These are phyloP conservation scores for Sphaerophoria taeniata DNA, from an alignment of 2,888 invertebrate genomes.

Conservation along the genomic window DNA sequence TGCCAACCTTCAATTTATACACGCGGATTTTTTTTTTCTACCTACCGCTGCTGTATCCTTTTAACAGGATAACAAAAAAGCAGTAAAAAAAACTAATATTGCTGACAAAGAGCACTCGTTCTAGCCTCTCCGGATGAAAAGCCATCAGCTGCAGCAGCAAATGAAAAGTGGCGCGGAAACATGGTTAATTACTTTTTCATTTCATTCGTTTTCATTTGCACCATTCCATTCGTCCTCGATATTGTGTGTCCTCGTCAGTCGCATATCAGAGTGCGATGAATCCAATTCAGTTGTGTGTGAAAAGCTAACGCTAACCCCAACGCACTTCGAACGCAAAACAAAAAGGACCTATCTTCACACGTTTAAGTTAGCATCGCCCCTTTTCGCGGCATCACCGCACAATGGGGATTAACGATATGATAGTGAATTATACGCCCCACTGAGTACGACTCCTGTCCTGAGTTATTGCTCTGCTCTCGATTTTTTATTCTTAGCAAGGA, in stretches of 20 bases:
- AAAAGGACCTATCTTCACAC: conserved; percentile 55
- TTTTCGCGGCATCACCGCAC: conserved; percentile 9
- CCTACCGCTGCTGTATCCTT: not conserved
- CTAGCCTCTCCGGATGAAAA: not conserved
- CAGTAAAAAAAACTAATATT: conserved; percentile 45
- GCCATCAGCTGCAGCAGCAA: not conserved
- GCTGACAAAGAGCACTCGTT: conserved; percentile 1
- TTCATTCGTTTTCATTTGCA: conserved; percentile 67
- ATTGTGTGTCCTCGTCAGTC: conserved; percentile 1
- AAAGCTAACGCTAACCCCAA: not conserved
- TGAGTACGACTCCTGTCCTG: not conserved
- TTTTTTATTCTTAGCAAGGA: not conserved
- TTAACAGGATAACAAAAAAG: not conserved
- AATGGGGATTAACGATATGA: conserved; percentile 64
- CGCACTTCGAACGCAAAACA: conserved; percentile 6
- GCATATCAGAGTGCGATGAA: conserved; percentile 23
- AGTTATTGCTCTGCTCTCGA: not conserved
- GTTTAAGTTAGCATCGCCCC: conserved; percentile 21
- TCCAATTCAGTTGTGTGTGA: not conserved
- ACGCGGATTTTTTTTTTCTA: not conserved
- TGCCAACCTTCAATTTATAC: conserved; percentile 37
- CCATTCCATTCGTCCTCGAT: too few relatives aligned
- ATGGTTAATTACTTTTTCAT: conserved; percentile 72
- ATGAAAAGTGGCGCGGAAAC: conserved; percentile 66
- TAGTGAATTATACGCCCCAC: conserved; percentile 61